Conservation (phyloP, 2,113 vertebrate species). For the Camelus dromedarius region DNA sequence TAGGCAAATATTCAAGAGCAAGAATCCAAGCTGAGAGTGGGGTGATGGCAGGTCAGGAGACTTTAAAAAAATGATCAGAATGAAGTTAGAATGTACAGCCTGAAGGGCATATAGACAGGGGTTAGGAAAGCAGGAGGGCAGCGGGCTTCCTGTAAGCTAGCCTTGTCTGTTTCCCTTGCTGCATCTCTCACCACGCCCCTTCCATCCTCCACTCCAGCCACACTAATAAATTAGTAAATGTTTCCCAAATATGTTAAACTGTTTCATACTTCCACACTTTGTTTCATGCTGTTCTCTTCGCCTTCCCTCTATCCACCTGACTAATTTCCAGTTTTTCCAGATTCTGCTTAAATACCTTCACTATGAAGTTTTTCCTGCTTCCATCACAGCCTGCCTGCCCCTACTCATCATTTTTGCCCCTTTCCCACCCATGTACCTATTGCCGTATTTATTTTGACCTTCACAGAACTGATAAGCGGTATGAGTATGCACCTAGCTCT, state of each 20-base stretch:
- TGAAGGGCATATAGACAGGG: neutral
- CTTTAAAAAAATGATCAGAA: neutral
- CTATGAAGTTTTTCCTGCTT: neutral
- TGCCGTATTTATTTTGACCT: neutral
- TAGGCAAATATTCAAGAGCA: constrained; percentile 55
- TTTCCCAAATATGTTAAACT: neutral
- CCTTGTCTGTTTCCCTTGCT: neutral
- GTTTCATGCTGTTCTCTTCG: neutral
- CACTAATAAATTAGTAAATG: neutral
- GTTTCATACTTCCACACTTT: neutral
- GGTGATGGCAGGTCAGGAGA: constrained; percentile 76
- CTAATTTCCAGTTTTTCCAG: neutral
- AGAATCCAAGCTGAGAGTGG: constrained; percentile 37
- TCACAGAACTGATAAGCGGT: neutral
- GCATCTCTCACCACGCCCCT: neutral
- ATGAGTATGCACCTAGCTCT: neutral
- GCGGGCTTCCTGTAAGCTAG: neutral
- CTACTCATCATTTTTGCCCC: neutral
- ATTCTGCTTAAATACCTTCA: constrained; percentile 36
- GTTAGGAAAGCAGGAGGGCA: neutral
- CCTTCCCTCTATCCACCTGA: neutral
- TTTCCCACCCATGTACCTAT: neutral
- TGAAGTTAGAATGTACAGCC: neutral
- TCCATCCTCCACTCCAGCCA: neutral
- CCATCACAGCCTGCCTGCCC: neutral